Evolutionary conservation across 2,888 invertebrate genomes (phyloP).

Genomic region (Norana najaformis): DNA sequence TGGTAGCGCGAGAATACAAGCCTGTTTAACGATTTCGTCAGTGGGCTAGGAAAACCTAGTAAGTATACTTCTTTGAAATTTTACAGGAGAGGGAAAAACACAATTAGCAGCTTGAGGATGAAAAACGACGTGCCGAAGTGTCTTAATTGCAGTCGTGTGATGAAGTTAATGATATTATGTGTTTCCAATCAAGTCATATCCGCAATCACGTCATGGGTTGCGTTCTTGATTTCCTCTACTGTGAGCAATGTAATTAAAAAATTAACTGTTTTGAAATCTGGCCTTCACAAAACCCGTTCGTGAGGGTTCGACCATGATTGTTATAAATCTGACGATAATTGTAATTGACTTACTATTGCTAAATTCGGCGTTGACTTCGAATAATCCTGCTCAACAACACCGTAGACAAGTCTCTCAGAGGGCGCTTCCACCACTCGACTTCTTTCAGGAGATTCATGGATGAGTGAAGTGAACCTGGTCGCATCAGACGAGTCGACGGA

Average conservation of each 20-base stretch:
- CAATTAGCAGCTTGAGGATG: no score
- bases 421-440: not conserved
- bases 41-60: no score
- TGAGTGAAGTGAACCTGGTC: not conserved
- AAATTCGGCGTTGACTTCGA: conserved; percentile 4
- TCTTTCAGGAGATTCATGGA: not conserved
- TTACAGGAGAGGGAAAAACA: no score
- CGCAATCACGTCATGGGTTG: not conserved
- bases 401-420: not conserved
- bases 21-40: no score
- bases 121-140: not conserved
- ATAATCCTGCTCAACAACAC: not conserved
- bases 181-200: not conserved
- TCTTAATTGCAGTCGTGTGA: not conserved
- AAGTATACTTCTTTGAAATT: no score
- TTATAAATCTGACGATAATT: no score
- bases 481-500: not conserved
- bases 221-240: not conserved
- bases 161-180: not conserved
- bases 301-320: no score
- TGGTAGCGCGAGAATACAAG: no score
- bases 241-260: not conserved
- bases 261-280: not conserved
- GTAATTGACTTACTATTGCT: not conserved
- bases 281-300: no score